These are phyloP conservation scores for Nicator chloris DNA, from an alignment of 2,113 vertebrate species.

Conservation along the genomic window DNA sequence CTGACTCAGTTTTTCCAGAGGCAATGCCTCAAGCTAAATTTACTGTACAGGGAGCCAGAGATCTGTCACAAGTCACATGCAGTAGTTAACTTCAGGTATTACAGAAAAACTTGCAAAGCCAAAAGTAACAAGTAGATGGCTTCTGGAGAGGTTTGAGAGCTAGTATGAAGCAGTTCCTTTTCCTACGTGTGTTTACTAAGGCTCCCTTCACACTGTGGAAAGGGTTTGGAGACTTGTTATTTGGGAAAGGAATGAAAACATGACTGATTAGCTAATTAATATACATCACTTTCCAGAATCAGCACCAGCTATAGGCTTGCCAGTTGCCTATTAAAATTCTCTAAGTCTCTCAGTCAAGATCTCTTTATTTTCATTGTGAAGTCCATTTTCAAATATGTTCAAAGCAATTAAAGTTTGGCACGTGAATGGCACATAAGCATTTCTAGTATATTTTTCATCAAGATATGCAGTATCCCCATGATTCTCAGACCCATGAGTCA, in stretches of 20 bases:
- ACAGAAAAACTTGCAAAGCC: slow-evolving; percentile 14
- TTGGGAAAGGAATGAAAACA: not conserved
- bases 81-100: slow-evolving; percentile 20
- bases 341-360: not conserved
- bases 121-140: not conserved
- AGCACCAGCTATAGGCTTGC: not conserved
- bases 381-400: not conserved
- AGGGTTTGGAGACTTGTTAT: not conserved
- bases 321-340: slow-evolving; percentile 13
- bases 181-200: not conserved
- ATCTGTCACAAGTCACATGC: not conserved
- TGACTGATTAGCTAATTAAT: not conserved
- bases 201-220: not conserved
- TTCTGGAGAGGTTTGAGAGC: not conserved
- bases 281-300: not conserved
- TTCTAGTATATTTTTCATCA: not conserved
- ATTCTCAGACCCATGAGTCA: not conserved
- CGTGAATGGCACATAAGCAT: not conserved
- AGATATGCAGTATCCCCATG: not conserved
- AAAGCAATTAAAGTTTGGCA: not conserved
- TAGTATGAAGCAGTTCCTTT: not conserved
- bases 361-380: not conserved
- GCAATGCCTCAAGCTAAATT: slow-evolving; percentile 54
- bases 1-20: slow-evolving; percentile 43
- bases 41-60: not conserved